Percentiles rank a stretch among this genome's conserved stretches.
Conservation (phyloP, 2,888 invertebrate species). For the Cremastinae sp. region DNA sequence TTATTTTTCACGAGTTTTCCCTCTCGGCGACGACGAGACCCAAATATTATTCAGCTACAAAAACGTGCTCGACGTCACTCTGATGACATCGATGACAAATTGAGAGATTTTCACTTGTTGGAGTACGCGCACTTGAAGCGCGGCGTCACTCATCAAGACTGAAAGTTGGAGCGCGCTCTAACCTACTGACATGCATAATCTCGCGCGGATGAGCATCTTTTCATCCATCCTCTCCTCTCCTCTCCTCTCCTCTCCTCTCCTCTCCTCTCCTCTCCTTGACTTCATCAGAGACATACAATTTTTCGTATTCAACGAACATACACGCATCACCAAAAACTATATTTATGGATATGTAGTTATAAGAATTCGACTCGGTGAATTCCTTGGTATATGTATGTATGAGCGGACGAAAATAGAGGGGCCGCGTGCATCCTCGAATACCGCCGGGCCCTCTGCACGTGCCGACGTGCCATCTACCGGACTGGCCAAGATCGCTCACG, state of each 20-base stretch:
- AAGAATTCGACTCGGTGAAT: constrained; percentile 76
- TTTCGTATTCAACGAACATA: too few species aligned
- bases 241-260: too few species aligned
- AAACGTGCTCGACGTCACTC: too few species aligned
- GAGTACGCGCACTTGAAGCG: constrained; percentile 5
- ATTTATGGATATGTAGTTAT: too few species aligned
- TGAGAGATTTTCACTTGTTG: constrained; percentile 2
- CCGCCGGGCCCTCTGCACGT: constrained; percentile 40
- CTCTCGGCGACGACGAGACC: too few species aligned
- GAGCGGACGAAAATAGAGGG: constrained; percentile 76
- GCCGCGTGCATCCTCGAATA: constrained; percentile 73
- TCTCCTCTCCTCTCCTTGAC: too few species aligned
- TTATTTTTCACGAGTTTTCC: too few species aligned
- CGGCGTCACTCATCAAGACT: constrained; percentile 2
- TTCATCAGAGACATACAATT: constrained; percentile 40
- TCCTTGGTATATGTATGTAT: too few species aligned
- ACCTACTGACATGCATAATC: constrained; percentile 42
- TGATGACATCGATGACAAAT: background rate
- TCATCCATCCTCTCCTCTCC: too few species aligned
- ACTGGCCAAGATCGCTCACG: constrained; percentile 10
- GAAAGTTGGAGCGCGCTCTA: constrained; percentile 45
- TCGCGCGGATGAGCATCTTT: constrained; percentile 42
- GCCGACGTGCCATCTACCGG: constrained; percentile 32
- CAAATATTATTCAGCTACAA: too few species aligned
- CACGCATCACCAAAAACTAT: too few species aligned